Conservation (phyloP, 1,140 invertebrate genomes). For the Drosophila lini region DNA sequence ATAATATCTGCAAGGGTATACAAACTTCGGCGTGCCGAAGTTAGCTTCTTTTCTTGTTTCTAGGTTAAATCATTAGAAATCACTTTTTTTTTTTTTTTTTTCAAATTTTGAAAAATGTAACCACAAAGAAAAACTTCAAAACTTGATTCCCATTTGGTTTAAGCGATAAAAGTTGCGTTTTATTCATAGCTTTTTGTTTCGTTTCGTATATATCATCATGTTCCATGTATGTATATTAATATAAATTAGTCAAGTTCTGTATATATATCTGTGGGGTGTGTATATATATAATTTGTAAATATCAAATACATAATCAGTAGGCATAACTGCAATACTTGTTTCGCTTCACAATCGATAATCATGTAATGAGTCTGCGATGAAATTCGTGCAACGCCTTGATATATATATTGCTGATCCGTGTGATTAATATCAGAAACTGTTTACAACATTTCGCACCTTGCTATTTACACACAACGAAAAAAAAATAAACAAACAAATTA, state of each 20-base stretch:
- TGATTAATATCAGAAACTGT: conserved; percentile 70
- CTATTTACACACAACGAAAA: conserved; percentile 61
- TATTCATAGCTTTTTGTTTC: conserved; percentile 71
- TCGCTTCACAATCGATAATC: conserved; percentile 45
- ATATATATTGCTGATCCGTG: conserved; percentile 54
- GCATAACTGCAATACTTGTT: conserved; percentile 66
- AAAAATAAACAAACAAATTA: not conserved
- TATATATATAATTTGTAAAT: conserved; percentile 69
- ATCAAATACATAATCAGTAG: conserved; percentile 73
- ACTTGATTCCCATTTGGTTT: conserved; percentile 3
- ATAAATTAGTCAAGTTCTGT: conserved; percentile 73
- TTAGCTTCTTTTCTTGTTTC: no score
- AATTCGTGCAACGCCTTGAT: conserved; percentile 58
- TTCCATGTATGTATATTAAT: conserved; percentile 67
- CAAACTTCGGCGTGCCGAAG: no score
- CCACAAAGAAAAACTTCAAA: not conserved
- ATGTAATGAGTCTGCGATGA: conserved; percentile 49
- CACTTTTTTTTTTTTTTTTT: no score
- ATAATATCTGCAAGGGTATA: no score
- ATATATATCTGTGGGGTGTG: conserved; percentile 38
- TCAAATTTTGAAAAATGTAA: no score
- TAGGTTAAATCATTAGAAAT: no score
- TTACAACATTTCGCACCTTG: conserved; percentile 47
- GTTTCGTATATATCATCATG: conserved; percentile 58
- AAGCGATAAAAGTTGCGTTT: conserved; percentile 72